Evolutionary conservation across 2,113 vertebrate genomes (phyloP).

Genomic region (Microcebus griseorufus): DNA sequence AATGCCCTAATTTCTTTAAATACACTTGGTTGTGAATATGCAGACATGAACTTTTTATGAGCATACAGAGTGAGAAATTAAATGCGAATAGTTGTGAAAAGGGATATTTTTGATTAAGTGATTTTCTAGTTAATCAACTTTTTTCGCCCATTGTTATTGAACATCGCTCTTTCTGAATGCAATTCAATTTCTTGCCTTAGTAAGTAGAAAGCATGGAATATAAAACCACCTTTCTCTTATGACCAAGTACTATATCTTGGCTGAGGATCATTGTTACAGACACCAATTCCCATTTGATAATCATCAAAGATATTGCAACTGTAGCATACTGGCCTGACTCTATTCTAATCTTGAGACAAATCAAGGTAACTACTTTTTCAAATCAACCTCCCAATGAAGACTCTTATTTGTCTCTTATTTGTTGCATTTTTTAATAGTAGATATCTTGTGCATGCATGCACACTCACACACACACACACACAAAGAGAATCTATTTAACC

Average conservation of each 20-base stretch:
- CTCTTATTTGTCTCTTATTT: slow-evolving; percentile 17
- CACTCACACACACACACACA: not conserved
- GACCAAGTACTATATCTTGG: not conserved
- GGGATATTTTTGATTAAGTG: not conserved
- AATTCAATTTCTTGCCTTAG: not conserved
- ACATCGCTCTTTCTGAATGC: not conserved
- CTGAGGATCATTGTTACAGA: not conserved
- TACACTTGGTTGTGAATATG: not conserved
- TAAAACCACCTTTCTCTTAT: not conserved
- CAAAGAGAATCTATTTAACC: not conserved
- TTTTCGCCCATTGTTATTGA: not conserved
- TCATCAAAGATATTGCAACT: not conserved
- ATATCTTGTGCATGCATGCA: not conserved
- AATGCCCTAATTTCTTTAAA: not conserved
- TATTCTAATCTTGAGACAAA: slow-evolving; percentile 39
- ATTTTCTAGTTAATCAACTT: slow-evolving; percentile 41
- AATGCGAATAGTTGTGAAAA: not conserved
- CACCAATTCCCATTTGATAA: not conserved
- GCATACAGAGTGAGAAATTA: not conserved
- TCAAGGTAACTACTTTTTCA: slow-evolving; percentile 25
- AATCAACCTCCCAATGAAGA: slow-evolving; percentile 32
- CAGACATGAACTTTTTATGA: not conserved
- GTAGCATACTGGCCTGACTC: not conserved
- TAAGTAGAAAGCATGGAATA: not conserved
- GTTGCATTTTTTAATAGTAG: slow-evolving; percentile 11